A percentile compares a stretch with the other conserved stretches of the same genome.
These are phyloP conservation scores for Zosterops lateralis DNA, from an alignment of 2,113 vertebrate species.

Conservation along the genomic window DNA sequence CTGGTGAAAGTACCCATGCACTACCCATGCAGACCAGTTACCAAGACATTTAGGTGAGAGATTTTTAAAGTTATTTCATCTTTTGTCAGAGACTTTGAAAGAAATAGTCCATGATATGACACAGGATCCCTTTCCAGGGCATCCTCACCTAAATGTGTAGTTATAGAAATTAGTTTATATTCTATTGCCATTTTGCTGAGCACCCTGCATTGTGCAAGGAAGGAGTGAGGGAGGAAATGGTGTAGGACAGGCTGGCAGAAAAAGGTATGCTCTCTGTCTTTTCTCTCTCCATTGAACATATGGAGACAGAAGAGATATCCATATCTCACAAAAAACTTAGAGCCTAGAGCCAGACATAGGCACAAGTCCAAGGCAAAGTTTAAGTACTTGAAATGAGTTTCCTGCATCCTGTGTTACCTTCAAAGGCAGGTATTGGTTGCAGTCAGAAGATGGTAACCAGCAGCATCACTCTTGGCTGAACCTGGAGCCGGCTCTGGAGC, in stretches of 20 bases:
- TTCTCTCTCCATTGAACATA: background rate
- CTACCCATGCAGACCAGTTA: background rate
- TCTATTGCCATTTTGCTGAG: background rate
- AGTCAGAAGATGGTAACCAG: background rate
- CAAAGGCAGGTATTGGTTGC: background rate
- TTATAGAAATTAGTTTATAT: background rate
- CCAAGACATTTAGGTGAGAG: background rate
- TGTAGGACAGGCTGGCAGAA: background rate
- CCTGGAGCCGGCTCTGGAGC: rapidly evolving
- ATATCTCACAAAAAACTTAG: background rate
- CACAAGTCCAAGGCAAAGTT: background rate
- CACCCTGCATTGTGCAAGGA: background rate
- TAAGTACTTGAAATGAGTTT: background rate
- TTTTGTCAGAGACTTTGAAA: background rate
- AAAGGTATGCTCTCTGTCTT: background rate
- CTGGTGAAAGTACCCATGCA: background rate
- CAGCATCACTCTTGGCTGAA: background rate
- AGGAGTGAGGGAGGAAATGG: background rate
- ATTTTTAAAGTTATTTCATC: background rate
- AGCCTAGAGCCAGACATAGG: background rate
- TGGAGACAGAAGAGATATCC: background rate
- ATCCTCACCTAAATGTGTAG: rapidly evolving
- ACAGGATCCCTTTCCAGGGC: background rate
- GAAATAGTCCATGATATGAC: background rate
- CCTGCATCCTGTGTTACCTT: background rate